Evolutionary conservation across 2,113 vertebrate species (phyloP).

Genomic region (Lethenteron camtschaticum): DNA sequence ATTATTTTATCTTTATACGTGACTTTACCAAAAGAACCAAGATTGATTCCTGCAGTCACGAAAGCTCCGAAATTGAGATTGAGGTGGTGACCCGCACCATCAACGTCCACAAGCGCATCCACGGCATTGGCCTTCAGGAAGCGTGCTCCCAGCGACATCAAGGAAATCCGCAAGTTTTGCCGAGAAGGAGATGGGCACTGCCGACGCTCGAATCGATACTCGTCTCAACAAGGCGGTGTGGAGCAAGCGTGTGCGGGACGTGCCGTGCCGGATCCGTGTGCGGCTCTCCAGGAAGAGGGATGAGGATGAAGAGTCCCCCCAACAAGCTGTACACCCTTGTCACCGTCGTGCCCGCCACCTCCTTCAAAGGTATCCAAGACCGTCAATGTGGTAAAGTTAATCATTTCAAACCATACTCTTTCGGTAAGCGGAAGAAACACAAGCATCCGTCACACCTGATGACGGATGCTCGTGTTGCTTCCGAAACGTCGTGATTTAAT

Average conservation of each 20-base stretch:
- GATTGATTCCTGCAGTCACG: no score
- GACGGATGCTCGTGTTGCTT: no score
- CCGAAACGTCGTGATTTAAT: no score
- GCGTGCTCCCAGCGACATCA: slow-evolving; percentile 73
- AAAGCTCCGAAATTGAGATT: slow-evolving; percentile 23
- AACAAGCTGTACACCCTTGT: slow-evolving; percentile 84
- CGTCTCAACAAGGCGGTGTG: slow-evolving; percentile 95
- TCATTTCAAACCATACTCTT: no score
- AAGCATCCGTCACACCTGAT: no score
- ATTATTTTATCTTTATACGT: no score
- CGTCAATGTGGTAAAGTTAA: no score
- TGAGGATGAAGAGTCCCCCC: slow-evolving; percentile 75
- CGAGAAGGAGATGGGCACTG: slow-evolving; percentile 93
- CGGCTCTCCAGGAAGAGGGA: slow-evolving; percentile 78
- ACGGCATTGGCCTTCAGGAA: slow-evolving; percentile 85
- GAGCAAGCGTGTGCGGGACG: slow-evolving; percentile 87
- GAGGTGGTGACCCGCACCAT: slow-evolving; percentile 70
- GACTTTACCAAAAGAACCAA: no score
- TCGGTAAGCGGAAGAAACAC: no score
- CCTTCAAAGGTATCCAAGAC: slow-evolving; percentile 48
- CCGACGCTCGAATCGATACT: slow-evolving; percentile 89
- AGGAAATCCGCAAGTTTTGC: slow-evolving; percentile 91
- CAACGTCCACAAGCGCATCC: slow-evolving; percentile 95
- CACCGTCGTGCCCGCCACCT: slow-evolving; percentile 73
- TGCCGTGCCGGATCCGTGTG: slow-evolving; percentile 71